Evolutionary conservation across 2,797 vertebrate species (phyloP).

Genomic region (Aldrovandia affinis): DNA sequence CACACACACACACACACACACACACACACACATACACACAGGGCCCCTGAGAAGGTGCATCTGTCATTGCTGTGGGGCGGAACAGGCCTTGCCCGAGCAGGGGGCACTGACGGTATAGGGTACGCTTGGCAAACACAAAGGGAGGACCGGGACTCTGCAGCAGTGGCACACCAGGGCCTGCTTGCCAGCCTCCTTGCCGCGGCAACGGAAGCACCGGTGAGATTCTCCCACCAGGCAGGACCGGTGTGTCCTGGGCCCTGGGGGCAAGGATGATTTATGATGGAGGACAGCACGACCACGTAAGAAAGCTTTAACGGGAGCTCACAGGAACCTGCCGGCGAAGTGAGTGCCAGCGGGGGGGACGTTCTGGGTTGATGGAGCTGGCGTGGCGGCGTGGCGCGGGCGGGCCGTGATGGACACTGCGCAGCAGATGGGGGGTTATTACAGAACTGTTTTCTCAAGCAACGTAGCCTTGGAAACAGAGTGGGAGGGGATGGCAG

Average conservation of each 20-base stretch:
- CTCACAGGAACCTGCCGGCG: constrained; percentile 74
- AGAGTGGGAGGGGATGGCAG: constrained; percentile 64
- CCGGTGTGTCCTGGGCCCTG: background rate
- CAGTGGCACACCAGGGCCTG: background rate
- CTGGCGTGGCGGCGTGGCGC: background rate
- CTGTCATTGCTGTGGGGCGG: background rate
- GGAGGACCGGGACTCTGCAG: background rate
- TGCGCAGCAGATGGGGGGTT: constrained; percentile 71
- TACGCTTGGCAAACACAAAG: constrained; percentile 2
- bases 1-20: background rate
- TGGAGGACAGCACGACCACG: constrained; percentile 70
- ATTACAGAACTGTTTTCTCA: constrained; percentile 71
- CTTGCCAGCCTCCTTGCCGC: background rate
- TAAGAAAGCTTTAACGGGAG: constrained; percentile 76
- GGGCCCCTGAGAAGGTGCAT: background rate
- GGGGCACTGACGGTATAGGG: background rate
- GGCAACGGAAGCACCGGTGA: background rate
- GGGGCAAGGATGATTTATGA: constrained; percentile 74
- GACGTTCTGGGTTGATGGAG: background rate
- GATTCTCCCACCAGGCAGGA: background rate
- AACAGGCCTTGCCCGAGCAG: background rate
- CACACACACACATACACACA: constrained; percentile 4
- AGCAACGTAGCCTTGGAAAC: constrained; percentile 71
- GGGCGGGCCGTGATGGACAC: constrained; percentile 57
- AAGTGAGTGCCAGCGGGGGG: constrained; percentile 63